These are phyloP conservation scores for Chaetodon trifascialis DNA, from an alignment of 2,113 vertebrate species.

Conservation along the genomic window DNA sequence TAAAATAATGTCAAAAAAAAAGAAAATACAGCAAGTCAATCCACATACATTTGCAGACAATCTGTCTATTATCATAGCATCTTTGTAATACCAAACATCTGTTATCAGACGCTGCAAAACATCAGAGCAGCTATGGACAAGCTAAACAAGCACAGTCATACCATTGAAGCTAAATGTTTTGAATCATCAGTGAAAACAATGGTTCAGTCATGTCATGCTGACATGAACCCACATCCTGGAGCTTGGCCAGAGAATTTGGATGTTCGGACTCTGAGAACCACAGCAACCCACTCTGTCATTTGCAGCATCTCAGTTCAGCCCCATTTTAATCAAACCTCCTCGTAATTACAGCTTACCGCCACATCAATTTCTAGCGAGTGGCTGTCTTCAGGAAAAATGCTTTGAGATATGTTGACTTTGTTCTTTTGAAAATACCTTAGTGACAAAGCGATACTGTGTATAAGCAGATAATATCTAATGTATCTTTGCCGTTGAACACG, in stretches of 20 bases:
- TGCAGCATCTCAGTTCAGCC: not conserved
- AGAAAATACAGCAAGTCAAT: conserved; percentile 8
- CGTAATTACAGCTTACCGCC: conserved; percentile 32
- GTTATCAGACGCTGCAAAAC: conserved; percentile 32
- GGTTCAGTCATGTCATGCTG: conserved; percentile 64
- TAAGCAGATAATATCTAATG: not conserved
- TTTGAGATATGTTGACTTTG: not conserved
- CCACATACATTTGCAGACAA: conserved; percentile 4
- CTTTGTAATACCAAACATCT: conserved; percentile 26
- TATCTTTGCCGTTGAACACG: not conserved
- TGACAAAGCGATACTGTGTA: not conserved
- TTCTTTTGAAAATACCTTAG: not conserved
- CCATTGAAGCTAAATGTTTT: conserved; percentile 62
- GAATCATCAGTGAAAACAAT: conserved; percentile 67
- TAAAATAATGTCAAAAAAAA: conserved; percentile 8
- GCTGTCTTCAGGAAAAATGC: not conserved
- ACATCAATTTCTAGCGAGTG: conserved; percentile 21
- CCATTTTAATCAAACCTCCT: conserved; percentile 47
- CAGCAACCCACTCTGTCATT: conserved; percentile 52
- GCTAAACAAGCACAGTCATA: conserved; percentile 43
- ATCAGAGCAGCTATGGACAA: conserved; percentile 24
- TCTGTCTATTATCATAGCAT: conserved; percentile 19
- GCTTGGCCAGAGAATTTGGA: conserved; percentile 47
- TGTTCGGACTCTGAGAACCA: conserved; percentile 50
- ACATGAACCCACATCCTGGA: conserved; percentile 59